Evolutionary conservation across 2,113 vertebrate species (phyloP).

Genomic region (Rutilus rutilus): DNA sequence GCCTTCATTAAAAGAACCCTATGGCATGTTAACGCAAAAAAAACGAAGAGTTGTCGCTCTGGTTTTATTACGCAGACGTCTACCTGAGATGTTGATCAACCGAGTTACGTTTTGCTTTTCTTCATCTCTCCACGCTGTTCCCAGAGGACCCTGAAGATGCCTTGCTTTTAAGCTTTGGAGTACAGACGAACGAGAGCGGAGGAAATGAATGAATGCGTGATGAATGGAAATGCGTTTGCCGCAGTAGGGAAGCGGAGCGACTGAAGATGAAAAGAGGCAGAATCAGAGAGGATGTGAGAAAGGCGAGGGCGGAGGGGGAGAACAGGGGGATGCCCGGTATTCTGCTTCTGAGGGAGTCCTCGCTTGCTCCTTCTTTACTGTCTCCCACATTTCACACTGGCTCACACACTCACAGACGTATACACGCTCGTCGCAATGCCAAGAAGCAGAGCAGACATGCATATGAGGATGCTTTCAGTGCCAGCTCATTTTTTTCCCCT

Average conservation of each 20-base stretch:
- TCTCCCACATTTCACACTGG: slow-evolving; percentile 24
- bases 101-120: slow-evolving; percentile 23
- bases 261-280: slow-evolving; percentile 50
- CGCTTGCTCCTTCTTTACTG: slow-evolving; percentile 20
- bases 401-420: slow-evolving; percentile 26
- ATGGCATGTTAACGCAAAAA: slow-evolving; percentile 4
- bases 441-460: slow-evolving; percentile 12
- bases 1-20: slow-evolving; percentile 30
- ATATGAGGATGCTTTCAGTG: not conserved
- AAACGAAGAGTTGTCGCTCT: slow-evolving; percentile 9
- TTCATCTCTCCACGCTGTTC: slow-evolving; percentile 32
- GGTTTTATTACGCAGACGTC: not conserved
- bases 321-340: slow-evolving; percentile 27
- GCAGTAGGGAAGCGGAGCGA: slow-evolving; percentile 49
- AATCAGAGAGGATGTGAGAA: slow-evolving; percentile 22
- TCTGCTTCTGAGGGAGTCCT: slow-evolving; percentile 51
- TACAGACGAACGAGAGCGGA: slow-evolving; percentile 20
- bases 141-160: slow-evolving; percentile 9
- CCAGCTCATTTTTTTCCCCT: slow-evolving; percentile 9
- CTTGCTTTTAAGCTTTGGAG: slow-evolving; percentile 3
- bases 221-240: slow-evolving; percentile 55
- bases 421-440: slow-evolving; percentile 16
- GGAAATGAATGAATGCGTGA: slow-evolving; percentile 48
- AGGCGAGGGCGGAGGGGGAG: not conserved
- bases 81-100: slow-evolving; percentile 21